Percentiles rank a stretch among this genome's conserved stretches.
Evolutionary conservation across 2,113 vertebrate genomes (phyloP).

Genomic region (Ondatra zibethicus): DNA sequence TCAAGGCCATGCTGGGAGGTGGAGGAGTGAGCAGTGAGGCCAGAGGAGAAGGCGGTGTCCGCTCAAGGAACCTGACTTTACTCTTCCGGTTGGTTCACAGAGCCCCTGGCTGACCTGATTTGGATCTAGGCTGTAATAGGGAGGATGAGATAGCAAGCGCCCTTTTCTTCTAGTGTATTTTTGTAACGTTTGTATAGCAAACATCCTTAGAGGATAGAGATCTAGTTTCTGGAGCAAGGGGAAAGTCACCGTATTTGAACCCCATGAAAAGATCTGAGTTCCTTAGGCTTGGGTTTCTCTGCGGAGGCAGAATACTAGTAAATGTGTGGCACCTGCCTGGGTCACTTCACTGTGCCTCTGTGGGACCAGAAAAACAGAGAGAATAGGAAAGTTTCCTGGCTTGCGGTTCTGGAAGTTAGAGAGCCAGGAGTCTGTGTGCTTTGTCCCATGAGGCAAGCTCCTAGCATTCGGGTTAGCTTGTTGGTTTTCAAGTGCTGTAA

Average conservation of each 20-base stretch:
- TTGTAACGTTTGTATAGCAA: conserved; percentile 4
- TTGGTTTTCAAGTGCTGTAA: neutral
- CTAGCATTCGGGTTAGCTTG: neutral
- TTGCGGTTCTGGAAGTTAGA: neutral
- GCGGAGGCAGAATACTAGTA: neutral
- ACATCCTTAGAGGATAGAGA: neutral
- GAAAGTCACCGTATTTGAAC: neutral
- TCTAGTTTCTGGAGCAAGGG: neutral
- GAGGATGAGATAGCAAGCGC: neutral
- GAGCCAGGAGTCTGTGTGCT: neutral
- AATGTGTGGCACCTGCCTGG: neutral
- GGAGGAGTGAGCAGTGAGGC: neutral
- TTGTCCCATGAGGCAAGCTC: neutral
- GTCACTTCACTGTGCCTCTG: neutral
- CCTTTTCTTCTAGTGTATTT: neutral
- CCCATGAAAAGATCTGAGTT: neutral
- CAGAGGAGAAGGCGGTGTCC: neutral
- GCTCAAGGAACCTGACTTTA: neutral
- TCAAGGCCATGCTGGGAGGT: neutral
- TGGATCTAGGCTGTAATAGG: neutral
- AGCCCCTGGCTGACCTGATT: neutral
- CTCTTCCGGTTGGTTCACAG: neutral
- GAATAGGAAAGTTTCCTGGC: neutral
- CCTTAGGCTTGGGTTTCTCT: neutral
- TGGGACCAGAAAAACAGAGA: neutral